Conservation (phyloP, 2,888 invertebrate genomes). For the Cantharis nigra region DNA sequence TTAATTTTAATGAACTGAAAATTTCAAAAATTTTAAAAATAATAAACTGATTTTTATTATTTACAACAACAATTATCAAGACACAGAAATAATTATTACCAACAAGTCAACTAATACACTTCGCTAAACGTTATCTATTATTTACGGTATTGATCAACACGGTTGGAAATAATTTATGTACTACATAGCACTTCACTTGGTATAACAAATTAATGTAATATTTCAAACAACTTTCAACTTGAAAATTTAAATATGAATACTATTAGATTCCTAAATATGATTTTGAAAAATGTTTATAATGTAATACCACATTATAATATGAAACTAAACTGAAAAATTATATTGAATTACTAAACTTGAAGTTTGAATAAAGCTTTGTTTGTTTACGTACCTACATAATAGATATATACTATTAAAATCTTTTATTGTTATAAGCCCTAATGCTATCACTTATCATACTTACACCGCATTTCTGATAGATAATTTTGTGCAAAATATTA, state of each 20-base stretch:
- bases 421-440: too few species aligned
- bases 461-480: neutral
- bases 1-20: too few species aligned
- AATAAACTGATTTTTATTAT: neutral
- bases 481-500: neutral
- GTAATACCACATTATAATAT: neutral
- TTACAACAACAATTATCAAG: neutral
- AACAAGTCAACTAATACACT: neutral
- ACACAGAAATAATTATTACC: neutral
- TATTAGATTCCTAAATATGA: neutral
- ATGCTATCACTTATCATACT: neutral
- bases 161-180: neutral
- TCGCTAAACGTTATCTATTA: neutral
- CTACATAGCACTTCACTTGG: neutral
- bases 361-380: neutral
- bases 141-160: neutral
- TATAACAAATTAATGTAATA: neutral
- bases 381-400: neutral
- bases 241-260: neutral
- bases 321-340: neutral
- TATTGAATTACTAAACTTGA: neutral
- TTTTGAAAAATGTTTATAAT: neutral
- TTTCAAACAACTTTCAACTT: neutral
- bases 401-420: too few species aligned
- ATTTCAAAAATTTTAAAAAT: neutral